Evolutionary conservation across 2,113 vertebrate species (phyloP).

Genomic region (Papio anubis): DNA sequence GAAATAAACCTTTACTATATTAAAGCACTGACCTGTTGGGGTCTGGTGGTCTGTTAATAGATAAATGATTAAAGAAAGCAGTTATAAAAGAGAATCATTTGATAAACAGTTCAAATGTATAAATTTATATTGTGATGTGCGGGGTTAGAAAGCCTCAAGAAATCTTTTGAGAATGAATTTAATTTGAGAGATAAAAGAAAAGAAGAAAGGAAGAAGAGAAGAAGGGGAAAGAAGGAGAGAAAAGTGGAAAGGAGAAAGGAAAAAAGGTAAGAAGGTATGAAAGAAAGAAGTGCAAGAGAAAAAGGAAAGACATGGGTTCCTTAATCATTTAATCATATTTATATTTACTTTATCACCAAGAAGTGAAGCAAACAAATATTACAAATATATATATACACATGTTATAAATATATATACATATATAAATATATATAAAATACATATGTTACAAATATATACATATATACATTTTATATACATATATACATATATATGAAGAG

Average conservation of each 20-base stretch:
- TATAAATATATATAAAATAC: not conserved
- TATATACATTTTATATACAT: not conserved
- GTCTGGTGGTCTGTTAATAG: not conserved
- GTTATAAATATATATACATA: not conserved
- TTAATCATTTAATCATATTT: not conserved
- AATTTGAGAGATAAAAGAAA: constrained; percentile 1
- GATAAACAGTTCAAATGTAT: not conserved
- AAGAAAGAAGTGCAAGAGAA: not conserved
- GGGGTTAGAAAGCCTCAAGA: not conserved
- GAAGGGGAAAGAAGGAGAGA: not conserved
- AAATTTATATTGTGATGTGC: not conserved
- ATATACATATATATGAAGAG: not conserved
- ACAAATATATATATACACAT: not conserved
- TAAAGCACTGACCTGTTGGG: not conserved
- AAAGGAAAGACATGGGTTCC: not conserved
- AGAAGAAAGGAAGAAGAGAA: not conserved
- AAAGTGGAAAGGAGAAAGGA: not conserved
- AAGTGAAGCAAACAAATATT: not conserved
- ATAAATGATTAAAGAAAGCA: not conserved
- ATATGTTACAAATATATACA: too few species aligned
- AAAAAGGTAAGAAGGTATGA: not conserved
- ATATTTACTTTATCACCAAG: not conserved
- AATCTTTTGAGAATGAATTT: not conserved
- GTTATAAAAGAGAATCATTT: not conserved
- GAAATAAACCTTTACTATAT: not conserved